Evolutionary conservation across 2,797 vertebrate species (phyloP).

Genomic region (Bovichtus variegatus): DNA sequence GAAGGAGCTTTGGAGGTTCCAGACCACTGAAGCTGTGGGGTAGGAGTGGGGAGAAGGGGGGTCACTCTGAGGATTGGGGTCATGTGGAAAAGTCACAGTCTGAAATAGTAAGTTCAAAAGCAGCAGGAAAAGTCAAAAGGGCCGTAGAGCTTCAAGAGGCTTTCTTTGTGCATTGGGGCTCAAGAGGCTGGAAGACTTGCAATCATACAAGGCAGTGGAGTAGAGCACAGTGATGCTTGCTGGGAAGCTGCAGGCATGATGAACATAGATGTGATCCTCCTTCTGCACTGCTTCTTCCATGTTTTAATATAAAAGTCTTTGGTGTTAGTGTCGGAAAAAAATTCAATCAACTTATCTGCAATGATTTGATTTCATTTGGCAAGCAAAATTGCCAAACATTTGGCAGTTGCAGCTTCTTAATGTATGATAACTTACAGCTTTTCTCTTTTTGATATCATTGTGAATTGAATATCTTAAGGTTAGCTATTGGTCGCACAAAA

Average conservation of each 20-base stretch:
- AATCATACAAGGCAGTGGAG: conserved; percentile 39
- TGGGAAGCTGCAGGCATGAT: conserved; percentile 34
- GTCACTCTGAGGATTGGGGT: conserved; percentile 72
- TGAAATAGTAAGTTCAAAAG: conserved; percentile 83
- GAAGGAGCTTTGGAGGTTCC: conserved; percentile 72
- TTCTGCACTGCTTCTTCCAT: neutral
- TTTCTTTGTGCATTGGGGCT: conserved; percentile 72
- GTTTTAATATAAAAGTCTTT: neutral
- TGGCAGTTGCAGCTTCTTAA: neutral
- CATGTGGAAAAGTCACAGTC: conserved; percentile 81
- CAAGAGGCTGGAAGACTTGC: conserved; percentile 56
- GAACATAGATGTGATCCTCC: conserved; percentile 19
- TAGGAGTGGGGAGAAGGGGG: conserved; percentile 21
- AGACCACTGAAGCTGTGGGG: conserved; percentile 71
- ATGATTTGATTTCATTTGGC: neutral
- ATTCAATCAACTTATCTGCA: neutral
- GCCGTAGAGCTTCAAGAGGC: conserved; percentile 67
- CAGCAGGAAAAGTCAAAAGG: conserved; percentile 79
- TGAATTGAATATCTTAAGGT: neutral
- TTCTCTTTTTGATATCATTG: neutral
- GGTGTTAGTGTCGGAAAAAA: neutral
- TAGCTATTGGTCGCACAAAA: neutral
- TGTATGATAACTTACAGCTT: neutral
- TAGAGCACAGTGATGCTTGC: conserved; percentile 6
- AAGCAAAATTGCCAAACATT: neutral